Percentiles rank a stretch among this genome's conserved stretches.
phyloP scores from a whole-genome alignment of 2,888 invertebrate genomes.

The Lottia scabra region DNA sequence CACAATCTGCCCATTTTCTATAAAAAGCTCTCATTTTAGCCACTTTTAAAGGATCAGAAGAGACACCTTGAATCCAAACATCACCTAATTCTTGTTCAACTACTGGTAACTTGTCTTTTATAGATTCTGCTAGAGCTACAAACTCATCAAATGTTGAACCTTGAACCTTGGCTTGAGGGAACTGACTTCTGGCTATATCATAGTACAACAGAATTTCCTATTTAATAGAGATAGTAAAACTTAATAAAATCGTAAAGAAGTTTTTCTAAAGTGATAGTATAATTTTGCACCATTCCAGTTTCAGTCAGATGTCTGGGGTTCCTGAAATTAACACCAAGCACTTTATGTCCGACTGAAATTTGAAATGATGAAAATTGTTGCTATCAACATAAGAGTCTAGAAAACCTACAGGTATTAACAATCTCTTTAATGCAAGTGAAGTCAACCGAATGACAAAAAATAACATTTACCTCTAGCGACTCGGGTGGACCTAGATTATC shows the following conservation, averaged over 20 bases:
- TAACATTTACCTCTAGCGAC: slow-evolving; percentile 7
- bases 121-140: slow-evolving; percentile 32
- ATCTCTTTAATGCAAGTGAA: no score
- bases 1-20: slow-evolving; percentile 40
- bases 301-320: no score
- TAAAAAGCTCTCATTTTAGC: slow-evolving; percentile 49
- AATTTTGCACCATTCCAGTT: no score
- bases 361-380: no score
- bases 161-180: slow-evolving; percentile 48
- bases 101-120: slow-evolving; percentile 42
- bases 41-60: slow-evolving; percentile 60
- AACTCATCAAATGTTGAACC: slow-evolving; percentile 59
- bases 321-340: no score
- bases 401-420: no score
- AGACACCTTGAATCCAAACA: slow-evolving; percentile 62
- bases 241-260: no score
- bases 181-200: slow-evolving; percentile 57
- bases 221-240: no score
- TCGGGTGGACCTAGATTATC: slow-evolving; percentile 62
- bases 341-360: no score
- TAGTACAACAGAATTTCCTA: slow-evolving; percentile 59
- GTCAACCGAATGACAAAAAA: no score
- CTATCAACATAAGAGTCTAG: no score
- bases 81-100: slow-evolving; percentile 58
- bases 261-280: no score